These are phyloP conservation scores for Achroia grisella DNA, from an alignment of 1,140 invertebrate genomes.

Conservation along the genomic window DNA sequence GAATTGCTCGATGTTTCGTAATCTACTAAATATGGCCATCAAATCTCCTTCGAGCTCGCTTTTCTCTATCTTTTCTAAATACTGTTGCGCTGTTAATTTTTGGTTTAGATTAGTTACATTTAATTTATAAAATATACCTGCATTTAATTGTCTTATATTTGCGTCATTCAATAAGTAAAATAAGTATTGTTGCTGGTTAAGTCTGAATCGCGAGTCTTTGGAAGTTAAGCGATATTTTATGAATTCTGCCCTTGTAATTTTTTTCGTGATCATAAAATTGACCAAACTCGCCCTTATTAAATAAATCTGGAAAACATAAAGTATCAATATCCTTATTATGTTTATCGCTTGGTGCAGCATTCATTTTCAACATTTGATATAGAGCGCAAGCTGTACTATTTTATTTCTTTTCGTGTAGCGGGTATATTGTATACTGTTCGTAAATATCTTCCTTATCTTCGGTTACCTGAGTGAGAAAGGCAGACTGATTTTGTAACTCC, in stretches of 20 bases:
- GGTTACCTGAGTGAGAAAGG: slow-evolving; percentile 15
- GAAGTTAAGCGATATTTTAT: slow-evolving; percentile 15
- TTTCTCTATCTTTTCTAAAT: too few species aligned
- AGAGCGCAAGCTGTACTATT: slow-evolving; percentile 12
- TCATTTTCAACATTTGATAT: slow-evolving; percentile 21
- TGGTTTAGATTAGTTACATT: too few species aligned
- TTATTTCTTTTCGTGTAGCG: slow-evolving; percentile 14
- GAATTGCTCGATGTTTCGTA: slow-evolving; percentile 21
- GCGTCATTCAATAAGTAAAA: too few species aligned
- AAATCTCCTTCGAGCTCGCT: too few species aligned
- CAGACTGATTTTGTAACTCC: slow-evolving; percentile 3
- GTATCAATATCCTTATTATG: slow-evolving; percentile 16
- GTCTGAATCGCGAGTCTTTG: slow-evolving; percentile 13
- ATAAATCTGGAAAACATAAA: slow-evolving; percentile 16
- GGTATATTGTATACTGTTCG: slow-evolving; percentile 21
- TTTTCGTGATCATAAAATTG: slow-evolving; percentile 14
- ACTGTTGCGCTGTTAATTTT: too few species aligned
- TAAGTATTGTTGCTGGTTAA: slow-evolving; percentile 20
- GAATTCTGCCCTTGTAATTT: slow-evolving; percentile 16
- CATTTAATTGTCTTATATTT: too few species aligned
- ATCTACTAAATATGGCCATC: slow-evolving; percentile 18
- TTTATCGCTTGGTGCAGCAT: slow-evolving; percentile 12
- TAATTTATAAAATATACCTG: too few species aligned
- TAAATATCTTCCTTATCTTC: slow-evolving; percentile 9
- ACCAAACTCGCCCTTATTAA: slow-evolving; percentile 13